Percentiles rank a stretch among this genome's conserved stretches.
Conservation (phyloP, 2,797 vertebrate genomes). For the Melanotaenia boesemani region DNA sequence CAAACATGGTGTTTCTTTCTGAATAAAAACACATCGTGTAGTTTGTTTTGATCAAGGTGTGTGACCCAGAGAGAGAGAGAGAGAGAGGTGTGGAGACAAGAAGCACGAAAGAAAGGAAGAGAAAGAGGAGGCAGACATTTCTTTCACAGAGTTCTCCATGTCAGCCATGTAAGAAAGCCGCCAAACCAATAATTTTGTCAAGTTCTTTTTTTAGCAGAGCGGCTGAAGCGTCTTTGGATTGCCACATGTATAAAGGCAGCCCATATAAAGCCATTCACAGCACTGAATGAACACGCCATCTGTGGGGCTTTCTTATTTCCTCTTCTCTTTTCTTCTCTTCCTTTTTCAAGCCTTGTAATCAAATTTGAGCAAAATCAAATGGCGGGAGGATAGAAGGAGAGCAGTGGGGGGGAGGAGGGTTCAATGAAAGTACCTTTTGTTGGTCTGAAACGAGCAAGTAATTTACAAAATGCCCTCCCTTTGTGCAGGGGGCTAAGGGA, state of each 20-base stretch:
- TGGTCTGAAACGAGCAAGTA: conserved; percentile 99
- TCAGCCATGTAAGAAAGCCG: conserved; percentile 96
- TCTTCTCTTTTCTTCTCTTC: conserved; percentile 96
- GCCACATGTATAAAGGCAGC: conserved; percentile 99
- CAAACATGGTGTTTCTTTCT: conserved; percentile 17
- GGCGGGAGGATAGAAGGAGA: conserved; percentile 86
- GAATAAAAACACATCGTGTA: conserved; percentile 93
- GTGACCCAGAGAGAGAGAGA: conserved; percentile 78
- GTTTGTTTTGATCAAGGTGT: conserved; percentile 97
- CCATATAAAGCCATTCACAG: conserved; percentile 99
- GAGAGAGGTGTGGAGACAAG: conserved; percentile 55
- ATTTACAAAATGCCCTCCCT: conserved; percentile 99
- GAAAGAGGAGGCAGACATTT: conserved; percentile 82
- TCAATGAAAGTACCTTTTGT: conserved; percentile 99
- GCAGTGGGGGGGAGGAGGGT: conserved; percentile 87
- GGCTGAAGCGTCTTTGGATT: conserved; percentile 96
- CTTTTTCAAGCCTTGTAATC: conserved; percentile 99
- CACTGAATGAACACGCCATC: conserved; percentile 99
- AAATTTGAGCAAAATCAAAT: conserved; percentile 99
- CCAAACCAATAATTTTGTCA: conserved; percentile 99
- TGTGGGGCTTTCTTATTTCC: conserved; percentile 96
- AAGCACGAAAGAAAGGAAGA: conserved; percentile 50
- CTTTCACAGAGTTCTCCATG: conserved; percentile 90
- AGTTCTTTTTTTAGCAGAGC: conserved; percentile 93
- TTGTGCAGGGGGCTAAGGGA: conserved; percentile 99